Conservation (phyloP, 2,888 invertebrate species). For the Chydorus sphaericus region DNA sequence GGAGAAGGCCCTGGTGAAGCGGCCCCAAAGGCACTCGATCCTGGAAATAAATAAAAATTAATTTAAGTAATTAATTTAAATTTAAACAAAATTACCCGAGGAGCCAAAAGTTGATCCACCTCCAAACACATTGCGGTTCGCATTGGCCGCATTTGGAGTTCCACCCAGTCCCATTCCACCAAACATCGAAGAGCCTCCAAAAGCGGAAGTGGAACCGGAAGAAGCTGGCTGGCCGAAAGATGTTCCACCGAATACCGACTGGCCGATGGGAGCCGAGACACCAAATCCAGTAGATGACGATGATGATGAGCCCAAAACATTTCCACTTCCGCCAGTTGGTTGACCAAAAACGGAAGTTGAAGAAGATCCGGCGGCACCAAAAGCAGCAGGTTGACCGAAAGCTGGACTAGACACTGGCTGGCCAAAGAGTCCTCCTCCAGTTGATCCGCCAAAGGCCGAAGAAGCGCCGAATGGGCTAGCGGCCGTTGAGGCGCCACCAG, state of each 20-base stretch:
- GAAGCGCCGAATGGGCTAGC: too few species aligned
- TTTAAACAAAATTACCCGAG: not conserved
- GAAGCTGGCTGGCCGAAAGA: slow-evolving; percentile 1
- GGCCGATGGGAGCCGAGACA: not conserved
- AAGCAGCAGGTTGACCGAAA: slow-evolving; percentile 6
- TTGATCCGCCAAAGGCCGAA: too few species aligned
- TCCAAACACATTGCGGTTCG: slow-evolving; percentile 17
- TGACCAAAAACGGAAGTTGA: slow-evolving; percentile 14
- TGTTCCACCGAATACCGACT: slow-evolving; percentile 14
- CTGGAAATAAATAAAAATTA: not conserved
- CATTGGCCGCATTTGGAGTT: slow-evolving; percentile 10
- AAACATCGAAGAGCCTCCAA: not conserved
- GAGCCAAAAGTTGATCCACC: slow-evolving; percentile 11
- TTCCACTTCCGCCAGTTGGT: slow-evolving; percentile 6
- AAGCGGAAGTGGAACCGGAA: slow-evolving; percentile 6
- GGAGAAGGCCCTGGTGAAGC: not conserved
- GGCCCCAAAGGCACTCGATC: slow-evolving; percentile 6
- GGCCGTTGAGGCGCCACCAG: too few species aligned
- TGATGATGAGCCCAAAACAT: too few species aligned
- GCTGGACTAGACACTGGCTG: too few species aligned
- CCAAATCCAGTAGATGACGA: slow-evolving; percentile 7
- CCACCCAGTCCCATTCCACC: slow-evolving; percentile 14
- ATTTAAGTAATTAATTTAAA: not conserved
- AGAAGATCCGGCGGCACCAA: slow-evolving; percentile 13
- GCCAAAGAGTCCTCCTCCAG: too few species aligned